Base-by-base conservation (phyloP, 2,888 invertebrate species). In the Atherix ibis region DNA sequence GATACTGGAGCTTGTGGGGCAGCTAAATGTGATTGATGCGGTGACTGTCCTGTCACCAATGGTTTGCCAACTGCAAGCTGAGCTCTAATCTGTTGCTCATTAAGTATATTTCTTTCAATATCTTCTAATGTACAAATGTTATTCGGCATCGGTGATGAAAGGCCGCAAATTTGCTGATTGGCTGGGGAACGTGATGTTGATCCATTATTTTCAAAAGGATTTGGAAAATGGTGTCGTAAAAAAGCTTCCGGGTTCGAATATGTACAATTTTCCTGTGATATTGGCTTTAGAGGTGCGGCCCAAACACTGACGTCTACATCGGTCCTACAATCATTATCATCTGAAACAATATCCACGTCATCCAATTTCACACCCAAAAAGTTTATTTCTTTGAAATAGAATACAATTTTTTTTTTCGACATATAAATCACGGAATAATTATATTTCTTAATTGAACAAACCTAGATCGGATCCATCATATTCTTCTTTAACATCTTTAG, bases 271-370 rank as follows among this genome's bases (percentile, higher is more conserved):
- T 31, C 19, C 15, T 16, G 48, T 31, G 10, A 46, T 25, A 19
- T 45, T 36, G 54, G 45, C 42, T 52, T 52, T 4, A 48, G 46
- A 15, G 59, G 56, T 44, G 57, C 58, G 16, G 63, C 57, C 68
- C 68, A 68, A 12, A 68, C 67, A 28, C 62, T 63, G 1, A 67
- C 63, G 44, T 59, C 56, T 32, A 58, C 43, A 33, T 49, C 51
- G n/a, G 54, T 42, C 8, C 52, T 46, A 13, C 44, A 50, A 40
- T 53, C 56, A 38, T 48, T 52, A 18, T 59, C 58, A 32, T 53
- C 52, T 43, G 40, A 46, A n/a, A 44, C 45, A 18, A 53, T 43
- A 27, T 58, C 58, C n/a, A 58, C 54, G 45, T 62, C 61, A 32
- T 62, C 61, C 26, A 61, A 35, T 39, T 53, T 54, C 48, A 61